Evolutionary conservation across 1,140 invertebrate genomes (phyloP).

Genomic region (Ips typographus): DNA sequence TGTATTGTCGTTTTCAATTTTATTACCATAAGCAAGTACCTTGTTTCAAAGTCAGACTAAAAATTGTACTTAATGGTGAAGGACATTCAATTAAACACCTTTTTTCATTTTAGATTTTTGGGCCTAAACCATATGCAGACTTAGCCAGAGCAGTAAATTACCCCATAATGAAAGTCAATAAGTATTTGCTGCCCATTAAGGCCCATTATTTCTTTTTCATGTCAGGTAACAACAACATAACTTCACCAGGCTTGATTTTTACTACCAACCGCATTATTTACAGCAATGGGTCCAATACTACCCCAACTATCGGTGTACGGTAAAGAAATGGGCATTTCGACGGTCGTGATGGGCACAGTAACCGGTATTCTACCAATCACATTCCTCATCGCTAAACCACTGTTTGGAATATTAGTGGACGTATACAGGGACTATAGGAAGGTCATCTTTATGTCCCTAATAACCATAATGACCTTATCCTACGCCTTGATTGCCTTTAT

Average conservation of each 20-base stretch:
- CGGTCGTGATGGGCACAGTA: conserved; percentile 70
- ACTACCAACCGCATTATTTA: conserved; percentile 37
- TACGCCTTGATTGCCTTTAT: conserved; percentile 67
- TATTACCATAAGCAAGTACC: no score
- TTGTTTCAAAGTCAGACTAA: no score
- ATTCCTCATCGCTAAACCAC: conserved; percentile 71
- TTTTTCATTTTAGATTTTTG: no score
- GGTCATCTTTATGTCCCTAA: conserved; percentile 66
- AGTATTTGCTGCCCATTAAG: conserved; percentile 71
- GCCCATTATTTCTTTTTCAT: conserved; percentile 81
- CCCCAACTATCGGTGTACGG: conserved; percentile 74
- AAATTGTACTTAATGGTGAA: no score
- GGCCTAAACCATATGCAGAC: no score
- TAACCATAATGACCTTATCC: conserved; percentile 62
- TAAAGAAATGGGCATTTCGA: conserved; percentile 72
- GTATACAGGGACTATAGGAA: conserved; percentile 64
- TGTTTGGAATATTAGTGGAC: conserved; percentile 71
- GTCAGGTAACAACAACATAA: conserved; percentile 60
- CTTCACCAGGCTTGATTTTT: no score
- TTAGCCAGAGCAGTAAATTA: not conserved
- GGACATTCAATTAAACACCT: no score
- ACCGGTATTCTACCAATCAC: conserved; percentile 68
- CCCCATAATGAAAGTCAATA: conserved; percentile 60
- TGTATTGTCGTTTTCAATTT: no score
- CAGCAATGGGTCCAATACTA: conserved; percentile 75